A percentile compares a stretch with the other conserved stretches of the same genome.
Evolutionary conservation across 2,797 vertebrate genomes (phyloP).

Genomic region (Cuniculus paca): DNA sequence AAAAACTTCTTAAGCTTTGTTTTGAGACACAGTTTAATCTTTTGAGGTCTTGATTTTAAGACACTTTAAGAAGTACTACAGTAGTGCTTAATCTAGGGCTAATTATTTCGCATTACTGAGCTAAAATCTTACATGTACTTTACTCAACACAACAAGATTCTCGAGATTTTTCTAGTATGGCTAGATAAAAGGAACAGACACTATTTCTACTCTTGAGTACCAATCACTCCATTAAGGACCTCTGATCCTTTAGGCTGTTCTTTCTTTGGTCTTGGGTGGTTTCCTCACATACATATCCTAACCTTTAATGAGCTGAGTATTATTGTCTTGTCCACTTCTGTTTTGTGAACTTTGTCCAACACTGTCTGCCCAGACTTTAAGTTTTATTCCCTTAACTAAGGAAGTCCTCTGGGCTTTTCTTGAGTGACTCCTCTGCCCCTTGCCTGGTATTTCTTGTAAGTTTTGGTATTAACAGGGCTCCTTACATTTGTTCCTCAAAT

Average conservation of each 20-base stretch:
- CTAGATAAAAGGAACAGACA: neutral
- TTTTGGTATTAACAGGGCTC: neutral
- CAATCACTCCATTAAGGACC: neutral
- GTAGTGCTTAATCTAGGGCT: neutral
- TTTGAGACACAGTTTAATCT: slow-evolving; percentile 1
- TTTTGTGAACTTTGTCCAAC: neutral
- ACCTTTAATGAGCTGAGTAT: neutral
- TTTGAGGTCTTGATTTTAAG: slow-evolving; percentile 50
- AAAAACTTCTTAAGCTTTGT: slow-evolving; percentile 39
- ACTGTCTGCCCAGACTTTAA: neutral
- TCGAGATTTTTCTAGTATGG: slow-evolving; percentile 24
- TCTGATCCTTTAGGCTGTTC: neutral
- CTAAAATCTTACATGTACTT: neutral
- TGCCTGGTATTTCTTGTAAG: neutral
- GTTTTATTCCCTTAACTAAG: neutral
- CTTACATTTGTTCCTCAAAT: neutral
- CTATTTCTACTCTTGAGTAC: neutral
- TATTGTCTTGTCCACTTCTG: neutral
- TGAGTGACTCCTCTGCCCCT: neutral
- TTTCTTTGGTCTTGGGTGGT: neutral
- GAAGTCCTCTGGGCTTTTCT: neutral
- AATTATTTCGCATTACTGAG: neutral
- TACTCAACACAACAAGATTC: neutral
- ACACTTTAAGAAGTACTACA: neutral
- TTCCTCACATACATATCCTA: neutral